Percentiles rank a stretch among this genome's conserved stretches.
Evolutionary conservation across 2,888 invertebrate species (phyloP).

Genomic region (Polymixis lichenea): DNA sequence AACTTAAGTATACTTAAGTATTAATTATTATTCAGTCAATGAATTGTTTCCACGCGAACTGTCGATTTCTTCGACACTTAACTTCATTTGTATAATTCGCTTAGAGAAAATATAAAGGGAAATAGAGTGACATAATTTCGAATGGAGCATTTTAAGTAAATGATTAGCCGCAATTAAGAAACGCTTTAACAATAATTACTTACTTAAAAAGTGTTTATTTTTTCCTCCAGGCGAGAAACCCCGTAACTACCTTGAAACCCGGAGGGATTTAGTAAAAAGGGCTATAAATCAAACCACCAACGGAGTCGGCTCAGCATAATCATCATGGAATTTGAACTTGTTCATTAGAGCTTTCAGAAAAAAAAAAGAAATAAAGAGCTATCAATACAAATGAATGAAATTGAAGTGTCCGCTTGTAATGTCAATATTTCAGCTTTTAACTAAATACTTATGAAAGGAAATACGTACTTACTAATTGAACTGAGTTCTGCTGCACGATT

Average conservation of each 20-base stretch:
- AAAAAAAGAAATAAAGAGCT: background rate
- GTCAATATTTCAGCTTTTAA: too few species aligned
- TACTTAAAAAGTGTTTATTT: background rate
- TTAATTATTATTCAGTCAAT: slow-evolving; percentile 15
- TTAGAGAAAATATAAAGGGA: background rate
- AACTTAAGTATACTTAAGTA: background rate
- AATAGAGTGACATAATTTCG: background rate
- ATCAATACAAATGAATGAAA: too few species aligned
- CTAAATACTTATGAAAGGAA: too few species aligned
- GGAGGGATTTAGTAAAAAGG: background rate
- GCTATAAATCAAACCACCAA: slow-evolving; percentile 1
- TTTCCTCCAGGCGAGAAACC: background rate
- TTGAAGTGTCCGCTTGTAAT: too few species aligned
- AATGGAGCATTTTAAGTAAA: slow-evolving; percentile 1
- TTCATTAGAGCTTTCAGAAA: background rate
- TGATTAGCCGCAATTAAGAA: slow-evolving; percentile 39
- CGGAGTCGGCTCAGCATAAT: background rate
- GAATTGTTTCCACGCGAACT: slow-evolving; percentile 26
- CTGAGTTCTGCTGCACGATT: too few species aligned
- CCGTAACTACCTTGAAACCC: background rate
- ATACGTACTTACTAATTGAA: too few species aligned
- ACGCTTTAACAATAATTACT: slow-evolving; percentile 19
- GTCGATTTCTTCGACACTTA: slow-evolving; percentile 9
- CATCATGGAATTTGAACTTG: background rate
- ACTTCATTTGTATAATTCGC: slow-evolving; percentile 20